Base-by-base conservation (phyloP, 2,113 vertebrate genomes). In the Gambusia holbrooki region DNA sequence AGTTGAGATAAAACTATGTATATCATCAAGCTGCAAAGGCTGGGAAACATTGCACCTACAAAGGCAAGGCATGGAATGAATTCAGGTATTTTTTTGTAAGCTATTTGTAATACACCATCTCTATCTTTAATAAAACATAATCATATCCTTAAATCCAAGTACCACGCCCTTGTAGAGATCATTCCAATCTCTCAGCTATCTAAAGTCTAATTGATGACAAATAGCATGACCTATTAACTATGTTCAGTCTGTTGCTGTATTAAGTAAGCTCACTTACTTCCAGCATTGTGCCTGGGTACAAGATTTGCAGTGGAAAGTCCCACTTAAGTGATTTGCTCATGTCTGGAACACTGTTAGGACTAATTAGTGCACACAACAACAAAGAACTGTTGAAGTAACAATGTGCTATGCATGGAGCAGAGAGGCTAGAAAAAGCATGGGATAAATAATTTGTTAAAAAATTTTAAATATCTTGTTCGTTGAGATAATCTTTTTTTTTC, bases 261-360 rank as follows among this genome's bases (percentile, higher is more conserved):
- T 5, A 6, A 5, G 7, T 10, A 62, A 0, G 0, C 66, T 30
- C 72, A 33, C 19, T 15, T 17, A 10, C n/a, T 70, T 40, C 33
- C 42, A 72, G 15, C 37, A 8, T 14, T 61, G 5, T 10, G 65
- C n/a, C 2, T 3, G 14, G 62, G 40, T 32, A 25, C 3, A 40
- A 0, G 4, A 73, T 30, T 63, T 60, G n/a, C 66, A 73, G 22
- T 1, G 71, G 74, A 80, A 66, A 69, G 76, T 66, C 64, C 73
- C 71, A 74, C 35, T 60, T 3, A 1, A 66, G 76, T 54, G 63
- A 61, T 62, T 85, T 78, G 78, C 76, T 7, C n/a, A 0, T 19
- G 61, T 79, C 82, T 73, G 74, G 71, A 51, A 40, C 19, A 27
- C 75, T 66, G 51, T 27, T 0, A 1, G 54, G 5, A 32, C 27